Evolutionary conservation across 2,113 vertebrate genomes (phyloP), one percentile per base, ranked within the genome.

Genomic region (Mystacornis crossleyi): DNA sequence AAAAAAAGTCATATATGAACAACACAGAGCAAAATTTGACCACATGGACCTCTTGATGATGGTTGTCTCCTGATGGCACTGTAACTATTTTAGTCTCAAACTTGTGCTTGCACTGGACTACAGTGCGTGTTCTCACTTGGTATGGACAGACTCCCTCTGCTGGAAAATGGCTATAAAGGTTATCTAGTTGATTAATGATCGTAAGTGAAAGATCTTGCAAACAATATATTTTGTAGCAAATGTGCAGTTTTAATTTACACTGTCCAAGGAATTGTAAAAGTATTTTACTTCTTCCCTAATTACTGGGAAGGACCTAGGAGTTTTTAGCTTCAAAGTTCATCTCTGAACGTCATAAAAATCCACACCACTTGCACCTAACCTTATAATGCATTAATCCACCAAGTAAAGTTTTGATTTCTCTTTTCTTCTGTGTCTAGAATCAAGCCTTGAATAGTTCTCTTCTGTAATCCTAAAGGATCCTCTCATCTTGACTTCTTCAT

Each of bases 401-500:
- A 0, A 79, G 23, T 26, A 54, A 65, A 70, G 3, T 55, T 48
- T 73, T 69, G 14, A 8, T 77, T 86, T 77, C 5, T 81, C 75
- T 81, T 28, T 77, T 73, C 16, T 75, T 34, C 45, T 89, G 61
- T 53, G 57, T 55, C 66, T 86, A 23, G 33, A 93, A 66, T 51
- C 51, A 34, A 66, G 24, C 16, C 31, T 86, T 91, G 72, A 69
- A 25, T 58, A 69, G 51, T 45, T 65, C 18, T 14, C 5, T 8
- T 65, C 29, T 2, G 4, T 31, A 53, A 60, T 57, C 36, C 53
- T 83, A 29, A 61, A 58, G n/a, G 29, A 58, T 8, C 2, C 3
- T 86, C 50, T 90, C 47, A 73, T 93, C 55, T 87, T 65, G 53
- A 48, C 18, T 92, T 64, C 65, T 96, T 94, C 61, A 95, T 94